phyloP scores from a whole-genome alignment of 2,797 vertebrate species.

The Hippocampus kuda region DNA sequence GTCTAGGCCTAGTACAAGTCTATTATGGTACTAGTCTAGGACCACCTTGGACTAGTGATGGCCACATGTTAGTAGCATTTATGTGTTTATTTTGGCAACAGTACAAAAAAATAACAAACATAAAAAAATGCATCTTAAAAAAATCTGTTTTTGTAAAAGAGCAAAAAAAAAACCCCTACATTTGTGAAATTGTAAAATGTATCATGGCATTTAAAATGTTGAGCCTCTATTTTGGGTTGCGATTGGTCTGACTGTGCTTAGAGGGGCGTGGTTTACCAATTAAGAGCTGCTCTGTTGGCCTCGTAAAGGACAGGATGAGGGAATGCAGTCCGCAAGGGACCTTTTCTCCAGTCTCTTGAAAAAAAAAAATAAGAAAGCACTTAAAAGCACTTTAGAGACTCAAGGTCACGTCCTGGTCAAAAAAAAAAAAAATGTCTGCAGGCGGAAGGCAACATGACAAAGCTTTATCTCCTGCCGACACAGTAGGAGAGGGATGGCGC shows the following conservation, averaged over 20 bases:
- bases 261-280: not conserved
- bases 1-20: too few species aligned
- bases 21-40: too few species aligned
- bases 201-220: not conserved
- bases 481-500: slow-evolving; percentile 34
- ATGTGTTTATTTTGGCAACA: too few species aligned
- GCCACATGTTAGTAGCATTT: too few species aligned
- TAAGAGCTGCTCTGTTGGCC: not conserved
- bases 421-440: slow-evolving; percentile 60
- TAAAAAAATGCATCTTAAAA: too few species aligned
- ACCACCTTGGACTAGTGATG: too few species aligned
- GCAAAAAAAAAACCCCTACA: not conserved
- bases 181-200: not conserved
- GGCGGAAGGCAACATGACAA: slow-evolving; percentile 68
- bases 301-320: slow-evolving; percentile 10
- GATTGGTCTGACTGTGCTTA: not conserved
- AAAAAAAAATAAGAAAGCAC: slow-evolving; percentile 33
- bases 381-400: slow-evolving; percentile 67
- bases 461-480: slow-evolving; percentile 65
- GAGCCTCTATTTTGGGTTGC: not conserved
- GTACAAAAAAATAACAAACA: too few species aligned
- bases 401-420: slow-evolving; percentile 69
- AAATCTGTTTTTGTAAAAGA: not conserved
- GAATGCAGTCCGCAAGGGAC: slow-evolving; percentile 19
- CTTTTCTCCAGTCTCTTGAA: slow-evolving; percentile 26